Evolutionary conservation across 2,797 vertebrate genomes (phyloP), one percentile per base, ranked within the genome.

Genomic region (Spinus olivaceus): DNA sequence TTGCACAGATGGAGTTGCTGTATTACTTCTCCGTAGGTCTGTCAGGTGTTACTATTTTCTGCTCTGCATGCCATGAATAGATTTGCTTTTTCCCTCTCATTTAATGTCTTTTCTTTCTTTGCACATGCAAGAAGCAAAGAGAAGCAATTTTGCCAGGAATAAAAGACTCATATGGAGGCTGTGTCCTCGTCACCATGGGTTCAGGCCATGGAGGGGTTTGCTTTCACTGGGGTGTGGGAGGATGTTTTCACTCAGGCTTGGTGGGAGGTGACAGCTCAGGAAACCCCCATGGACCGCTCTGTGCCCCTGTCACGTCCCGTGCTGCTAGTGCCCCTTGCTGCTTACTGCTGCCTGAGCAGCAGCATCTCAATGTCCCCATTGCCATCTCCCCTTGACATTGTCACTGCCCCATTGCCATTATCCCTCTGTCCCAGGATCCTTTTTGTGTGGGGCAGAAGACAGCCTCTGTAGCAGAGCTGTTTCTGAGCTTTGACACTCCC

Each of bases 101-200:
- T 81, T 66, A 7, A 14, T 22, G 4, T 57, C 9, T 69, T 94
- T 74, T 12, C 39, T 83, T 80, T 71, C 67, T 76, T 83, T 67
- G 28, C 20, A 17, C 23, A 37, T 24, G 32, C 19, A 69, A 51
- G 73, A 77, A 87, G 32, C n/a, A 32, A 71, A 67, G 88, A 16
- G 23, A 71, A 72, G 54, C 12, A 44, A 12, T 92, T 59, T 74
- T 79, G 9, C 21, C 37, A 51, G 14, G 30, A 57, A 27, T 56
- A 19, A 59, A 81, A 28, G 27, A 72, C 54, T 67, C 0, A 0
- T 8, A 1, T 3, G 9, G n/a, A 67, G 42, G 7, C 33, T 1
- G 1, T 0, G 0, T 78, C 33, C n/a, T n/a, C 0, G 0, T 61
- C 8, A 7, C 59, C 12, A 0, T 57, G 46, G 2, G 1, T 39